phyloP scores from a whole-genome alignment of 2,113 vertebrate genomes.

The Myrmecophaga tridactyla region DNA sequence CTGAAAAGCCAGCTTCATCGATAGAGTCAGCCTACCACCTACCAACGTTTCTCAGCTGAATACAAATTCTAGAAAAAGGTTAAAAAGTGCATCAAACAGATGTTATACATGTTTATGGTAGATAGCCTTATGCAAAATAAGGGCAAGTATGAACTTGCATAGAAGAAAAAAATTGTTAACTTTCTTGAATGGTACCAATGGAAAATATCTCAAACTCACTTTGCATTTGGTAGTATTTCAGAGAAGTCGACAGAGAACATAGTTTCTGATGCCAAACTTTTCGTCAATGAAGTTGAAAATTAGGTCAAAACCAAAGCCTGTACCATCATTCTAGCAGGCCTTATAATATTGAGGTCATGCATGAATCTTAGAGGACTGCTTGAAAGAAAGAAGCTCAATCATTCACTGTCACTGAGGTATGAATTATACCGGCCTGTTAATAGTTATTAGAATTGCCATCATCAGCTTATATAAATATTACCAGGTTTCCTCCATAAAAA shows the following conservation, averaged over 20 bases:
- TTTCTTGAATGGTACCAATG: background rate
- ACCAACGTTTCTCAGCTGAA: conserved; percentile 5
- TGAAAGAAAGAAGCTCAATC: background rate
- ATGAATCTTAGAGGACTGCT: background rate
- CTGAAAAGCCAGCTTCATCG: background rate
- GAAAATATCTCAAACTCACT: conserved; percentile 27
- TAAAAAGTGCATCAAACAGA: conserved; percentile 44
- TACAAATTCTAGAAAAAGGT: conserved; percentile 53
- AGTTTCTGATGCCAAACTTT: background rate
- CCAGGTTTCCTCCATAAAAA: background rate
- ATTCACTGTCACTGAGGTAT: background rate
- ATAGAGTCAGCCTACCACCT: background rate
- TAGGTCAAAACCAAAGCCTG: background rate
- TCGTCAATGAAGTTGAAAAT: background rate
- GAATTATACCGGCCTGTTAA: background rate
- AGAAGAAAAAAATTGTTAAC: background rate
- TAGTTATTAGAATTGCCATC: background rate
- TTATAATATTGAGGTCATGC: background rate
- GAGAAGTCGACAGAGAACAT: background rate
- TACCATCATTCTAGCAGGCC: background rate
- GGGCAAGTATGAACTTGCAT: background rate
- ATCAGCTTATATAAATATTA: background rate
- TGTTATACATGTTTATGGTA: background rate
- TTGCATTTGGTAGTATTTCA: conserved; percentile 11
- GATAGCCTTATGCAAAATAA: background rate